A percentile compares a stretch with the other conserved stretches of the same genome.
These are phyloP conservation scores for Rhodeus uyekii DNA, from an alignment of 2,797 vertebrate species.

Conservation along the genomic window DNA sequence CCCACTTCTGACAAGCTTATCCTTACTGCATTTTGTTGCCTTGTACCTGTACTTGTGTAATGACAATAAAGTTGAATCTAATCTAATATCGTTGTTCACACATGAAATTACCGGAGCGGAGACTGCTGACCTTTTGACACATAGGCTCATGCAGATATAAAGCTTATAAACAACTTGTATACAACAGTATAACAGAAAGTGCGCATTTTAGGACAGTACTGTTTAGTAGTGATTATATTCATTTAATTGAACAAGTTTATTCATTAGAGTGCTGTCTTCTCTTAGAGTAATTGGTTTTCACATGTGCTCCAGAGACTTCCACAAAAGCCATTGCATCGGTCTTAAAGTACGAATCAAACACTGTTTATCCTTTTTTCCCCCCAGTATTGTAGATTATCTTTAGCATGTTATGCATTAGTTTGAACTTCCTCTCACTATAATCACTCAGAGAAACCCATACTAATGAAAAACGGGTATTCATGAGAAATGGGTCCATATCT, in stretches of 20 bases:
- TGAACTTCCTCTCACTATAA: conserved; percentile 8
- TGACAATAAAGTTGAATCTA: too few species aligned
- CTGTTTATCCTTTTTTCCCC: neutral
- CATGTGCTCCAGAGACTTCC: neutral
- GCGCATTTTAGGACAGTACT: neutral
- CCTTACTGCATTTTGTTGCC: too few species aligned
- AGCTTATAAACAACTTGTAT: neutral
- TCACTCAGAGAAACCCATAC: neutral
- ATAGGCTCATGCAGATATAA: neutral
- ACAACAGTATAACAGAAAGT: neutral
- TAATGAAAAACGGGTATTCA: conserved; percentile 16
- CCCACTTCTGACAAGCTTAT: too few species aligned
- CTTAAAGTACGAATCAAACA: neutral
- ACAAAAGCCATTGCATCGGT: neutral
- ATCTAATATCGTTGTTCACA: neutral
- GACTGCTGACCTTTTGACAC: neutral
- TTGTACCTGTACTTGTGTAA: too few species aligned
- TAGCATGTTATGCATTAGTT: neutral
- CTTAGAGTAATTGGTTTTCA: conserved; percentile 17
- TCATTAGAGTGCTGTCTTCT: neutral
- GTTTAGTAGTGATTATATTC: conserved; percentile 4
- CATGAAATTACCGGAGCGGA: neutral
- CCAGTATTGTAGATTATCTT: neutral
- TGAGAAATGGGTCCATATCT: conserved; percentile 28
- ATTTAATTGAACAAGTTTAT: too few species aligned